phyloP scores from a whole-genome alignment of 1,140 invertebrate species.

The Papilio dardanus region DNA sequence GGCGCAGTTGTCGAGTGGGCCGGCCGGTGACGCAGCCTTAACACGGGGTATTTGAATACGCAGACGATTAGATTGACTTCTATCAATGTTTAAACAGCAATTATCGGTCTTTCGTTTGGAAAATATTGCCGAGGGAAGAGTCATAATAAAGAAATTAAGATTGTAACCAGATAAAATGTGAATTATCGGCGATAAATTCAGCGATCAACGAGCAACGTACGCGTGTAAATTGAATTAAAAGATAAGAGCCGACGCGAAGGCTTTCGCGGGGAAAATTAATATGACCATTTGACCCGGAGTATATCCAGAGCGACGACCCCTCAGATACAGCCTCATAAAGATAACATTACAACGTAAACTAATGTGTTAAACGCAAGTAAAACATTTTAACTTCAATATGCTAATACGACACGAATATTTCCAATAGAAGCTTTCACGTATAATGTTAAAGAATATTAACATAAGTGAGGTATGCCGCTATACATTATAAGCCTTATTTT shows the following conservation, averaged over 20 bases:
- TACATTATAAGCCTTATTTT: constrained; percentile 69
- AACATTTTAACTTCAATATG: constrained; percentile 48
- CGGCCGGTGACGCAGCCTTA: constrained; percentile 17
- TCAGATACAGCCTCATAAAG: constrained; percentile 48
- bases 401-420: constrained; percentile 52
- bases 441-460: constrained; percentile 46
- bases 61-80: constrained; percentile 42
- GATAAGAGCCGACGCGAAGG: constrained; percentile 72
- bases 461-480: constrained; percentile 46
- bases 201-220: constrained; percentile 65
- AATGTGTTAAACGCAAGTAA: constrained; percentile 55
- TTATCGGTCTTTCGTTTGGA: constrained; percentile 49
- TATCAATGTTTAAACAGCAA: constrained; percentile 50
- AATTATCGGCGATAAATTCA: constrained; percentile 70
- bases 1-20: constrained; percentile 36
- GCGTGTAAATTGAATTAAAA: constrained; percentile 78
- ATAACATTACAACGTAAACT: constrained; percentile 56
- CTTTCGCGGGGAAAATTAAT: constrained; percentile 64
- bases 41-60: constrained; percentile 31
- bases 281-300: constrained; percentile 62
- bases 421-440: constrained; percentile 43
- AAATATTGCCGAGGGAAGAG: constrained; percentile 45
- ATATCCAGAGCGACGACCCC: constrained; percentile 45
- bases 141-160: constrained; percentile 75
- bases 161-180: constrained; percentile 63